Base-by-base conservation (phyloP, 2,797 vertebrate species). In the Momotus momota region DNA sequence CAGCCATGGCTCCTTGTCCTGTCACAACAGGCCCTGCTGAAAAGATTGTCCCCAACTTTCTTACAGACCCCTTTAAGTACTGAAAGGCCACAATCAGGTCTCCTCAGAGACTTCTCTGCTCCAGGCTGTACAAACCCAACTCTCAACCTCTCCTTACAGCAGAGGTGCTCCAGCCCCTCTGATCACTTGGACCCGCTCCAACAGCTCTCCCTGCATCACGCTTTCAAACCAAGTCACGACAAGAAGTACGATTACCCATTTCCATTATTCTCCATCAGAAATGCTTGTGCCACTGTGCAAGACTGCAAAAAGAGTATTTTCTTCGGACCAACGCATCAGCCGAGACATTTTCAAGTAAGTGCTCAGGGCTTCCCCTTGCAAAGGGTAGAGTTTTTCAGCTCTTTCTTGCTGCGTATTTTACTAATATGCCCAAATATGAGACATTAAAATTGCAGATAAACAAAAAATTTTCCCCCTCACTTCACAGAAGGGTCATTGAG, bases 391-490 rank as follows among this genome's bases (percentile, higher is more conserved):
- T 52, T 33, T 67, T 79, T 7, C 40, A 64, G 49, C 43, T 49
- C 5, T 22, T 69, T 64, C 2, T 19, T 35, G 35, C 35, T 38
- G 17, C 3, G 0, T 51, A 3, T 89, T 72, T 88, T 17, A 64
- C 8, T 31, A 6, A 52, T 9, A 19, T 35, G 27, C 38, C 57
- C 27, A 62, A 58, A 48, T 25, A 38, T 2, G 14, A 55, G 49
- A 41, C 10, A 25, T 12, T 31, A 29, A 79, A 87, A 40, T 7
- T 79, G 48, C 19, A 33, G 31, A 10, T 22, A 65, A 49, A 43
- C 14, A 35, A 35, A 35, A 35, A 10, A 1, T 35, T 18, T 0
- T 0, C 2, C 25, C 45, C 9, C 10, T 7, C 57, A n/a, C 3
- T 29, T 65, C 58, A 48, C 19, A 31, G 45, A 10, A 57, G 35